These are phyloP conservation scores for Dynastes hyllus DNA, from an alignment of 2,888 invertebrate species.

Conservation along the genomic window DNA sequence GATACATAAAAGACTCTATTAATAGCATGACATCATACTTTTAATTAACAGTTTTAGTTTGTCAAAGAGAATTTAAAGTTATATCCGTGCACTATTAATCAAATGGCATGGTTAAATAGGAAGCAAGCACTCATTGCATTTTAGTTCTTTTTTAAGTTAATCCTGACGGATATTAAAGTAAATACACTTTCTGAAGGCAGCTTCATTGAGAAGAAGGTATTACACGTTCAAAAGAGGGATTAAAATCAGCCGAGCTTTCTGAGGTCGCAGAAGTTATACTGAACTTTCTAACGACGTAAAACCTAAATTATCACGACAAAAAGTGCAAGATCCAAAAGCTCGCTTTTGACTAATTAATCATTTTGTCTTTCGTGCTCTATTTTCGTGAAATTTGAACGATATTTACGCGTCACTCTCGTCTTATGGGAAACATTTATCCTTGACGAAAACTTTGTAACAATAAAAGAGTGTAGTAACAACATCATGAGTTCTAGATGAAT, in stretches of 20 bases:
- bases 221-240: slow-evolving; percentile 26
- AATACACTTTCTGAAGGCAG: slow-evolving; percentile 5
- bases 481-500: too few species aligned
- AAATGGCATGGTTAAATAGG: too few species aligned
- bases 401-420: not conserved
- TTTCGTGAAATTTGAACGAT: slow-evolving; percentile 6
- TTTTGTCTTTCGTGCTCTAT: slow-evolving; percentile 18
- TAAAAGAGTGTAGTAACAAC: too few species aligned
- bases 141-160: too few species aligned
- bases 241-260: slow-evolving; percentile 15
- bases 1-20: too few species aligned
- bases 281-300: slow-evolving; percentile 19
- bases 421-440: not conserved
- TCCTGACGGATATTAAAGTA: not conserved
- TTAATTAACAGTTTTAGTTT: too few species aligned
- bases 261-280: slow-evolving; percentile 17
- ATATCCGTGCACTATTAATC: too few species aligned
- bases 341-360: slow-evolving; percentile 24
- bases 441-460: too few species aligned
- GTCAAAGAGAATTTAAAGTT: too few species aligned
- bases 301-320: slow-evolving; percentile 24
- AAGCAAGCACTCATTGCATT: too few species aligned
- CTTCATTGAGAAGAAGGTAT: slow-evolving; percentile 17
- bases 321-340: slow-evolving; percentile 11
- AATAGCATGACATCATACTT: too few species aligned